phyloP scores from a whole-genome alignment of 2,113 vertebrate genomes.

The Arizona elegans region DNA sequence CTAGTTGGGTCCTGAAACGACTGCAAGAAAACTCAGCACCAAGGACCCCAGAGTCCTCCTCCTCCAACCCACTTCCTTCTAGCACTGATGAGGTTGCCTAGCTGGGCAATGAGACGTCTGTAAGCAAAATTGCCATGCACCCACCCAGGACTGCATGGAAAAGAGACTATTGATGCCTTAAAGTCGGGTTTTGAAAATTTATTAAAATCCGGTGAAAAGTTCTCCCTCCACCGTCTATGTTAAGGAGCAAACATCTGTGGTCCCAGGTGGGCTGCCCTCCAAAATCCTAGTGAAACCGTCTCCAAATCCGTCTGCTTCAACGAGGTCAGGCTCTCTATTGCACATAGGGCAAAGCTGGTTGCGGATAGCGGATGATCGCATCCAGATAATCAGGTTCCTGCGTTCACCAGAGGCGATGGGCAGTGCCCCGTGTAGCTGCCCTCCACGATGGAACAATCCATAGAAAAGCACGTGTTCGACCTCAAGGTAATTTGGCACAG shows the following conservation, averaged over 20 bases:
- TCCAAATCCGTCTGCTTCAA: conserved; percentile 78
- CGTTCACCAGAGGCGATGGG: conserved; percentile 84
- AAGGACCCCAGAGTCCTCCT: background rate
- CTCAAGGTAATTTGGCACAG: conserved; percentile 76
- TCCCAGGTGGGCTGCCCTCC: fast-evolving
- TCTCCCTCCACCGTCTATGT: background rate
- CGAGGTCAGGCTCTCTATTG: conserved; percentile 72
- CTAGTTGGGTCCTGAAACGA: background rate
- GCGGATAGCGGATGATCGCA: conserved; percentile 81
- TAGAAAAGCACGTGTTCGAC: conserved; percentile 74
- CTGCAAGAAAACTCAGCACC: background rate
- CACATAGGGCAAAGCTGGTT: conserved; percentile 95
- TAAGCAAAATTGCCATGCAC: background rate
- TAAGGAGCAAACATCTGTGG: conserved; percentile 57
- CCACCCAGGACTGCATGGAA: background rate
- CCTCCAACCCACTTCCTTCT: background rate
- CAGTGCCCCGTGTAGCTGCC: conserved; percentile 89
- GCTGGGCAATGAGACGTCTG: background rate
- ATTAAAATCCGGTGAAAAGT: fast-evolving
- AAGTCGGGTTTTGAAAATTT: background rate
- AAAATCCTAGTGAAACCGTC: conserved; percentile 82
- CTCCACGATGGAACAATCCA: conserved; percentile 88
- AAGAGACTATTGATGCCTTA: background rate
- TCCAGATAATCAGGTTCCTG: conserved; percentile 95
- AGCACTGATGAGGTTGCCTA: background rate